Conservation (phyloP, 2,888 invertebrate species). For the Prosapia bicincta region DNA sequence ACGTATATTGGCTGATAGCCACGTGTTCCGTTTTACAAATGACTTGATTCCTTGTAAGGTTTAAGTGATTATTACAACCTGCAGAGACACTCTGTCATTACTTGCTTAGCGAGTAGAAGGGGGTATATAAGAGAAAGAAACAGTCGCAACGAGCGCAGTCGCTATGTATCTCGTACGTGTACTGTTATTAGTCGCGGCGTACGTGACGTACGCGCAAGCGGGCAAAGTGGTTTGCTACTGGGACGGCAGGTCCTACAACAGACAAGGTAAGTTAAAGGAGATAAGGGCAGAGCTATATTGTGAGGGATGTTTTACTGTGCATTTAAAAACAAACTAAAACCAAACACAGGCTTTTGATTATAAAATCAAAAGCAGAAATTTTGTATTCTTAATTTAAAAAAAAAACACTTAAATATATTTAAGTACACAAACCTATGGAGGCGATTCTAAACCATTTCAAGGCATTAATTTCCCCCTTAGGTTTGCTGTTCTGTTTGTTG, state of each 20-base stretch:
- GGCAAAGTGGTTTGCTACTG: conserved; percentile 69
- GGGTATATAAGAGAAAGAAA: not conserved
- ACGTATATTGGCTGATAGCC: too few relatives aligned
- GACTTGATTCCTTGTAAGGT: not conserved
- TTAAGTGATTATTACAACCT: not conserved
- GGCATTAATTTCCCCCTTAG: too few relatives aligned
- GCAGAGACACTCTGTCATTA: not conserved
- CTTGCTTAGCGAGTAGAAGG: not conserved
- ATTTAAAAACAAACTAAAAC: too few relatives aligned
- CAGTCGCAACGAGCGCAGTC: not conserved
- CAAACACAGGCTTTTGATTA: too few relatives aligned
- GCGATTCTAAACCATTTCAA: too few relatives aligned
- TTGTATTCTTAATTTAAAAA: too few relatives aligned
- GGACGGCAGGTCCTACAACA: conserved; percentile 63
- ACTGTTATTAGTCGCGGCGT: not conserved
- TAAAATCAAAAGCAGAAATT: too few relatives aligned
- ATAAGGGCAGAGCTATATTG: too few relatives aligned
- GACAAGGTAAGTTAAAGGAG: conserved; percentile 68
- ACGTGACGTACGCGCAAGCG: conserved; percentile 39
- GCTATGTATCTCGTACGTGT: not conserved
- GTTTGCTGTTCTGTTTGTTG: too few relatives aligned
- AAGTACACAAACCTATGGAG: too few relatives aligned
- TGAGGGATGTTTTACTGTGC: not conserved
- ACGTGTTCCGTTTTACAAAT: too few relatives aligned
- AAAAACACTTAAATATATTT: too few relatives aligned